A percentile compares a stretch with the other conserved stretches of the same genome.
These are phyloP conservation scores for Tupaia chinensis DNA, from an alignment of 2,113 vertebrate genomes.

Conservation along the genomic window DNA sequence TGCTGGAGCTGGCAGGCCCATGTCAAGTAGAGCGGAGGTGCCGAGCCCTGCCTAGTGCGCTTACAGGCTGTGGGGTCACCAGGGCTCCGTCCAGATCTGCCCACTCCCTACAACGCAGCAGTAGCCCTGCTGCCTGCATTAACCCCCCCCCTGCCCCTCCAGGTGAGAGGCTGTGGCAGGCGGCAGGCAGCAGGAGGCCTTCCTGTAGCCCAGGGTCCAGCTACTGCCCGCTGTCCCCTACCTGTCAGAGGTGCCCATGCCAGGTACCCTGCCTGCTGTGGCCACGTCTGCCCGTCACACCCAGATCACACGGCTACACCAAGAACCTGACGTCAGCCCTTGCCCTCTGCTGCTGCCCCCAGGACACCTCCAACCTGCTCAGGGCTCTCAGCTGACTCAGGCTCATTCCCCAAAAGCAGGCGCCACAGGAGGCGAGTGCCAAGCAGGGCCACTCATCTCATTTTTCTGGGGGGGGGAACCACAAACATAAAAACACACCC, in stretches of 20 bases:
- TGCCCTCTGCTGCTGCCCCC: not conserved
- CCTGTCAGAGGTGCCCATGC: not conserved
- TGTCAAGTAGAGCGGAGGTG: too few relatives aligned
- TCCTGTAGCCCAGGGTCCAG: not conserved
- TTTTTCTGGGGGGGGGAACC: constrained; percentile 71
- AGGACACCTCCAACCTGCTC: not conserved
- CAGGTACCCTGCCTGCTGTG: not conserved
- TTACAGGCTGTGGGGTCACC: too few relatives aligned
- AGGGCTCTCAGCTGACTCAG: not conserved
- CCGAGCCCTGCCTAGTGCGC: too few relatives aligned
- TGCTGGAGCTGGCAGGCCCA: too few relatives aligned
- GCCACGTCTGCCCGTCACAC: not conserved
- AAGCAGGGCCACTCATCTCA: constrained; percentile 85
- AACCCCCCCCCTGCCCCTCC: accelerated
- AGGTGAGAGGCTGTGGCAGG: not conserved
- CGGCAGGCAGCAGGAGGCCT: not conserved
- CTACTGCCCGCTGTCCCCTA: not conserved
- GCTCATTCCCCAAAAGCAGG: not conserved
- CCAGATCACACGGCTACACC: accelerated
- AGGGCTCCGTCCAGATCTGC: too few relatives aligned
- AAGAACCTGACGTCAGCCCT: not conserved
- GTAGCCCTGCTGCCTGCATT: too few relatives aligned
- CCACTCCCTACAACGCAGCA: too few relatives aligned
- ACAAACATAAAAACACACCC: not conserved
- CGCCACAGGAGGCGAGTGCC: not conserved